Percentiles rank a stretch among this genome's conserved stretches.
Conservation (phyloP, 1,140 invertebrate species). For the Goniozus legneri region DNA sequence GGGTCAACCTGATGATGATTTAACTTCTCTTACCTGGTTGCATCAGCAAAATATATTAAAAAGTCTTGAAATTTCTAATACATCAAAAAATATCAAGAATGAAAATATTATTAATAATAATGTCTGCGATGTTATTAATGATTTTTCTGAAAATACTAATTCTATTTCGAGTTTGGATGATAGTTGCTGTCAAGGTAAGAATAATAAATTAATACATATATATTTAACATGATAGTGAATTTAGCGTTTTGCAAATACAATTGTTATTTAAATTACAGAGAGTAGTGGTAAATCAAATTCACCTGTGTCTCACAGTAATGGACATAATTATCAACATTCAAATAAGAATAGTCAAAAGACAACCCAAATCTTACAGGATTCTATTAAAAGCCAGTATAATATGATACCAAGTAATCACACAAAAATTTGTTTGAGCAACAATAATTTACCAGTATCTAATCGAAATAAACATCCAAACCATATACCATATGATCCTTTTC, state of each 20-base stretch:
- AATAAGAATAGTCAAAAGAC: conserved; percentile 33
- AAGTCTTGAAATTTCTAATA: conserved; percentile 55
- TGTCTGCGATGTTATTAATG: conserved; percentile 42
- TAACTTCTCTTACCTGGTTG: conserved; percentile 86
- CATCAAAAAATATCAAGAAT: conserved; percentile 39
- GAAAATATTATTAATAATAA: conserved; percentile 46
- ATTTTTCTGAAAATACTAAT: conserved; percentile 43
- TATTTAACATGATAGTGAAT: background rate
- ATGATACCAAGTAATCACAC: conserved; percentile 43
- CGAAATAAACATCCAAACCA: conserved; percentile 68
- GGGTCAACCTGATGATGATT: conserved; percentile 69
- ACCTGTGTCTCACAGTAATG: conserved; percentile 17
- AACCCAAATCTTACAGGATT: conserved; percentile 33
- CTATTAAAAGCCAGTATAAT: conserved; percentile 32
- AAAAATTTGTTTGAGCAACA: conserved; percentile 51
- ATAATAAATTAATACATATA: background rate
- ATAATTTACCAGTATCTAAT: conserved; percentile 49
- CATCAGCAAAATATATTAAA: conserved; percentile 88
- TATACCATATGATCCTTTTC: conserved; percentile 71
- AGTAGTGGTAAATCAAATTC: conserved; percentile 32
- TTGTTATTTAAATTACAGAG: conserved; percentile 24
- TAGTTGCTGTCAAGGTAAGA: conserved; percentile 43
- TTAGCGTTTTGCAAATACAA: too few relatives aligned
- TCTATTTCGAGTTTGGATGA: conserved; percentile 46
- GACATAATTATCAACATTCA: conserved; percentile 29